These are phyloP conservation scores for Lasiommata megera DNA, from an alignment of 2,888 invertebrate genomes.

Conservation along the genomic window DNA sequence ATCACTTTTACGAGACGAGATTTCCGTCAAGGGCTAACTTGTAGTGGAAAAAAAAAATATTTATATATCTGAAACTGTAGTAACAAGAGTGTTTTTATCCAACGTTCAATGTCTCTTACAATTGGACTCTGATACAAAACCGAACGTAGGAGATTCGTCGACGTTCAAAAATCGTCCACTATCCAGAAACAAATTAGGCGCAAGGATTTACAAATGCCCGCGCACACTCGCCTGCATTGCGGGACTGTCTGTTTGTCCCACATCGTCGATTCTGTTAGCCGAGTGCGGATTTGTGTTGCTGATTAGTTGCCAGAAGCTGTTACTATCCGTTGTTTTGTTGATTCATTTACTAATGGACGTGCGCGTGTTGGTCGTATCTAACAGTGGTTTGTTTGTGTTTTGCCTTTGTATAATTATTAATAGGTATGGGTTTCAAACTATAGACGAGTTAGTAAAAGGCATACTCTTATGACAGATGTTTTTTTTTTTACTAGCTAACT, in stretches of 20 bases:
- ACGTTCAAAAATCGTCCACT: constrained; percentile 23
- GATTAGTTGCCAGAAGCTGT: constrained; percentile 30
- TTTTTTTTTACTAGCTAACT: no score
- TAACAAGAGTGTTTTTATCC: no score
- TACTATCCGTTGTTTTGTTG: constrained; percentile 28
- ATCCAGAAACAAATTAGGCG: constrained; percentile 25
- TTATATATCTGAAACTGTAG: no score
- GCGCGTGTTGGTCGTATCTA: neutral
- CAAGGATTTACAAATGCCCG: constrained; percentile 29
- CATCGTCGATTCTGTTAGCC: constrained; percentile 26
- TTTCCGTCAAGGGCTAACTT: no score
- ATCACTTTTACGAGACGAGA: no score
- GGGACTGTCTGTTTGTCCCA: constrained; percentile 29
- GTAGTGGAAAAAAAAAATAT: no score
- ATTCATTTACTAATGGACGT: constrained; percentile 29
- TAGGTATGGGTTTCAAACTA: neutral
- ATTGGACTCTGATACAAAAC: neutral
- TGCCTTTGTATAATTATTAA: neutral
- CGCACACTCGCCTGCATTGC: constrained; percentile 27
- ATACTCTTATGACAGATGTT: no score
- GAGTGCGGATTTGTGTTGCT: constrained; percentile 24
- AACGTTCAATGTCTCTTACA: no score
- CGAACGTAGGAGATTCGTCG: neutral
- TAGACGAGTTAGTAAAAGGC: no score
- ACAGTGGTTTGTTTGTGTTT: neutral